Percentiles rank a stretch among this genome's conserved stretches.
Evolutionary conservation across 2,113 vertebrate genomes (phyloP).

Genomic region (Bubo bubo): DNA sequence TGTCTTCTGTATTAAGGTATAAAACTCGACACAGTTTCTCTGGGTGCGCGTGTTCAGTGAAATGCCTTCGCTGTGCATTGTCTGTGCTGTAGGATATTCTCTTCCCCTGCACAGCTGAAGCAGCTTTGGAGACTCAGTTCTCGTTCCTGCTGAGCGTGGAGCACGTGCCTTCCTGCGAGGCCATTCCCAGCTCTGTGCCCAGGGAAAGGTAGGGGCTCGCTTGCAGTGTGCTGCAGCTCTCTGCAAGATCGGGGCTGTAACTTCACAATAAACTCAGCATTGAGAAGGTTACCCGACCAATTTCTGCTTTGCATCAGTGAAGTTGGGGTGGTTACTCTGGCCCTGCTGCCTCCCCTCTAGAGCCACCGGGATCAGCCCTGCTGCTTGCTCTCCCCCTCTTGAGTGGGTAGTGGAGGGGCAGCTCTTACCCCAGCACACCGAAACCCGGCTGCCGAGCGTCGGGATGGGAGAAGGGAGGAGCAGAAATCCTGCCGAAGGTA

Average conservation of each 20-base stretch:
- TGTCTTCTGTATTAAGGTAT: background rate
- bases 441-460: background rate
- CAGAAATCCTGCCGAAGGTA: background rate
- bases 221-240: background rate
- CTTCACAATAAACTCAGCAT: background rate
- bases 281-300: background rate
- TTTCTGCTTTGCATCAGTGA: background rate
- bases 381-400: background rate
- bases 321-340: background rate
- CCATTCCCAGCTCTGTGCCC: background rate
- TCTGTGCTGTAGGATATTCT: background rate
- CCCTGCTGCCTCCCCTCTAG: background rate
- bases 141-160: rapidly evolving
- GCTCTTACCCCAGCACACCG: background rate
- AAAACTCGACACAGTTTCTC: no score
- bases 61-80: background rate
- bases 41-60: no score
- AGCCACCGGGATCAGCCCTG: background rate
- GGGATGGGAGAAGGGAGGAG: background rate
- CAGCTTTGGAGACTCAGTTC: background rate
- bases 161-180: background rate
- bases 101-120: background rate
- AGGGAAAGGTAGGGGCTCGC: no score
- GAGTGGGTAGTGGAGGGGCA: background rate
- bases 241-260: background rate